These are phyloP conservation scores for Caretta caretta DNA, from an alignment of 2,113 vertebrate genomes.

Conservation along the genomic window DNA sequence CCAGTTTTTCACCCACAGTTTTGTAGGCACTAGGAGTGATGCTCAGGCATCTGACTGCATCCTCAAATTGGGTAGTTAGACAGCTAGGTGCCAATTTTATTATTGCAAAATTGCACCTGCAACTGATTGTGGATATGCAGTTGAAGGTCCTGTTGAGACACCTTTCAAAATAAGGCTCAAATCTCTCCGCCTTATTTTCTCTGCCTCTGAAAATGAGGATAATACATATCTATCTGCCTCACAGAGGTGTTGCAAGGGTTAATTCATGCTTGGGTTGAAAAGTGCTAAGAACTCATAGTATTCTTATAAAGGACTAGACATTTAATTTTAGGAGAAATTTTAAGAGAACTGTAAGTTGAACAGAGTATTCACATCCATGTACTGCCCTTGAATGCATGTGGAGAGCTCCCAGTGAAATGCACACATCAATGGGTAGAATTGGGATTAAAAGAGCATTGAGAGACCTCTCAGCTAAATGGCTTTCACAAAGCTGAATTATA, in stretches of 20 bases:
- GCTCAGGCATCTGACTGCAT: not conserved
- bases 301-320: not conserved
- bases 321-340: not conserved
- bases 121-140: not conserved
- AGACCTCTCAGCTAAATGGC: not conserved
- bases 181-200: not conserved
- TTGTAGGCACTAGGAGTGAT: not conserved
- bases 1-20: not conserved
- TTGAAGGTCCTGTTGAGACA: not conserved
- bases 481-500: not conserved
- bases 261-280: not conserved
- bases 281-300: not conserved
- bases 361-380: not conserved
- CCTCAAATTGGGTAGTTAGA: not conserved
- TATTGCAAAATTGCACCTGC: not conserved
- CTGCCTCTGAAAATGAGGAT: not conserved
- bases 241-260: not conserved
- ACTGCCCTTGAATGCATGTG: not conserved
- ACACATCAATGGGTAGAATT: not conserved
- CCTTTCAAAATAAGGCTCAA: not conserved
- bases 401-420: not conserved
- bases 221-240: not conserved
- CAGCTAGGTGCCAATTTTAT: fast-evolving
- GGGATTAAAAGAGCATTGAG: not conserved
- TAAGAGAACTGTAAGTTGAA: not conserved